phyloP scores from a whole-genome alignment of 2,797 vertebrate genomes.

The Hirundo rustica region DNA sequence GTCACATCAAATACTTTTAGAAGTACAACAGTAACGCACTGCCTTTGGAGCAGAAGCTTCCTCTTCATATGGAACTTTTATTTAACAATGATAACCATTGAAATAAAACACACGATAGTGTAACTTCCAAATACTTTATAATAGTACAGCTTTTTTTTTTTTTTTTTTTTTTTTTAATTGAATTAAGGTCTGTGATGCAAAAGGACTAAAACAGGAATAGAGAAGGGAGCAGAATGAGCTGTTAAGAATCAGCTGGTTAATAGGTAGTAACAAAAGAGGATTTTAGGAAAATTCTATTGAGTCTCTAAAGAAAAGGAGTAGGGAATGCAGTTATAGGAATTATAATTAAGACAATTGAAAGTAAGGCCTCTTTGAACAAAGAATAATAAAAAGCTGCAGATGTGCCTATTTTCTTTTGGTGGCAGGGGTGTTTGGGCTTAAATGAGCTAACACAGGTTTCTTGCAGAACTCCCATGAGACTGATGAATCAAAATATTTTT shows the following conservation, averaged over 20 bases:
- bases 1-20: not conserved
- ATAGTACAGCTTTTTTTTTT: not conserved
- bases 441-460: not conserved
- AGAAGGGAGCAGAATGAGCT: not conserved
- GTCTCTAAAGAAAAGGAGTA: not conserved
- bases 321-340: not conserved
- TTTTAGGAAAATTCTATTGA: not conserved
- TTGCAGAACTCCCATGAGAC: not conserved
- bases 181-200: not conserved
- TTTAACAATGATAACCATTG: not conserved
- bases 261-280: not conserved
- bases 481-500: not conserved
- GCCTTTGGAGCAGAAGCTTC: not conserved
- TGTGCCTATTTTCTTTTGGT: not conserved
- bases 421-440: fast-evolving
- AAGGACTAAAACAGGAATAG: not conserved
- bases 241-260: not conserved
- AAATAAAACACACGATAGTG: not conserved
- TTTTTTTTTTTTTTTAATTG: not conserved
- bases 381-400: not conserved
- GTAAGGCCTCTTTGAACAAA: not conserved
- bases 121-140: not conserved
- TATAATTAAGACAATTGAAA: not conserved
- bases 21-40: not conserved
- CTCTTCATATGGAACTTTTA: not conserved